These are phyloP conservation scores for Netelia fuscicornis DNA, from an alignment of 2,888 invertebrate species.

Conservation along the genomic window DNA sequence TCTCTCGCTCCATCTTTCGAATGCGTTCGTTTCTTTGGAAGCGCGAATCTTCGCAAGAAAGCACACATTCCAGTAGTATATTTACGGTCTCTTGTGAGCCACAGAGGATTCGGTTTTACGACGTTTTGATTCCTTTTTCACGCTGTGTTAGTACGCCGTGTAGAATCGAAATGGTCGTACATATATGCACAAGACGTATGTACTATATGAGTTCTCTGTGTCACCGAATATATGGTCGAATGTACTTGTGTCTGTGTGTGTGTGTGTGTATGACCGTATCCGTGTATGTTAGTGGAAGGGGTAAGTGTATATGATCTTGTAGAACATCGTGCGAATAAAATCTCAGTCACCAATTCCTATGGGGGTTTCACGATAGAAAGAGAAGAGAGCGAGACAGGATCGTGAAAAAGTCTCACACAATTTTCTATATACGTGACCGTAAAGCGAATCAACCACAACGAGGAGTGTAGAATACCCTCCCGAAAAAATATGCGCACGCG, in stretches of 20 bases:
- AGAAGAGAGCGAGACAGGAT: background rate
- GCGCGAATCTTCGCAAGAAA: constrained; percentile 42
- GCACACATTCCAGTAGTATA: constrained; percentile 51
- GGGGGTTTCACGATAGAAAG: constrained; percentile 18
- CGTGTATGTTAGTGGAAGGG: background rate
- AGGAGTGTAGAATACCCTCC: background rate
- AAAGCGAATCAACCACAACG: constrained; percentile 34
- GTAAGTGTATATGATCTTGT: background rate
- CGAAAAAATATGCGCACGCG: background rate
- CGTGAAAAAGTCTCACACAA: constrained; percentile 16
- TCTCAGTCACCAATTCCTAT: constrained; percentile 32
- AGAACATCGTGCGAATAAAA: constrained; percentile 7
- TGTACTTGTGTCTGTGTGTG: too few species aligned
- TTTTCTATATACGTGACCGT: constrained; percentile 44
- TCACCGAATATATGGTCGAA: background rate
- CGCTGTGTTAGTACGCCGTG: constrained; percentile 39
- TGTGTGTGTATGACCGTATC: background rate
- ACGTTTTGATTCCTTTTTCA: constrained; percentile 62
- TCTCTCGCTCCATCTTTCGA: background rate
- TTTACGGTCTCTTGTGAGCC: constrained; percentile 63
- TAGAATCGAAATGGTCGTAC: constrained; percentile 7
- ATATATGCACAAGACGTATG: background rate
- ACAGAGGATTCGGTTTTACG: constrained; percentile 65
- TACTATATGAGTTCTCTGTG: background rate
- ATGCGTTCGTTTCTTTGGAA: constrained; percentile 20